These are phyloP conservation scores for Rhagophthalmus giganteus DNA, from an alignment of 2,888 invertebrate species.

Conservation along the genomic window DNA sequence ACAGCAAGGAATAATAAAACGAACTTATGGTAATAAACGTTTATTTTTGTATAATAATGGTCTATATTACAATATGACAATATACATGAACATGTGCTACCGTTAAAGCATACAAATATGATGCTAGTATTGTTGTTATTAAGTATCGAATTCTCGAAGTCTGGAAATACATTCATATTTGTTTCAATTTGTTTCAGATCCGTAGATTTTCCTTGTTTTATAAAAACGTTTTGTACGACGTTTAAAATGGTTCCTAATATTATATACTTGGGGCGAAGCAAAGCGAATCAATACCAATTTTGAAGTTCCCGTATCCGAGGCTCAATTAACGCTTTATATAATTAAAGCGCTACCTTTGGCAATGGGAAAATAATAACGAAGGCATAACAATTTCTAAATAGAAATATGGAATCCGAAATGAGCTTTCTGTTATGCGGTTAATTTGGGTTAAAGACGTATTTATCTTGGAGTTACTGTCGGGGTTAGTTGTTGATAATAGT, in stretches of 20 bases:
- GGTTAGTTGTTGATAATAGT: conserved; percentile 45
- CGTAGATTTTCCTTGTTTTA: background rate
- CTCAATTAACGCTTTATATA: conserved; percentile 27
- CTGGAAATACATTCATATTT: conserved; percentile 35
- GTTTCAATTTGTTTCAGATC: conserved; percentile 13
- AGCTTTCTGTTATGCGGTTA: conserved; percentile 23
- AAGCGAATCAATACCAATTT: conserved; percentile 30
- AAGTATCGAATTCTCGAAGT: conserved; percentile 37
- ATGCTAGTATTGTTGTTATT: conserved; percentile 36
- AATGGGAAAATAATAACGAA: conserved; percentile 29
- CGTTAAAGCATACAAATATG: conserved; percentile 48
- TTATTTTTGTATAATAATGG: conserved; percentile 45
- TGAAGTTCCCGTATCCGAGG: conserved; percentile 21
- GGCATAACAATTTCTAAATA: conserved; percentile 26
- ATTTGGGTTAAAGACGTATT: conserved; percentile 40
- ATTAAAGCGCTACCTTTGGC: conserved; percentile 28
- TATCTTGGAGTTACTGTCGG: conserved; percentile 41
- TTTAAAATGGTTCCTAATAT: conserved; percentile 10
- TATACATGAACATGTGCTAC: conserved; percentile 51
- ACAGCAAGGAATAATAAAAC: conserved; percentile 10
- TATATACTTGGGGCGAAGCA: conserved; percentile 22
- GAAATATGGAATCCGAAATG: conserved; percentile 19
- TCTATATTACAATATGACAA: conserved; percentile 53
- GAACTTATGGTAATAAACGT: conserved; percentile 44
- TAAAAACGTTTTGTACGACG: background rate